phyloP scores from a whole-genome alignment of 2,113 vertebrate species.

The Albula glossodonta region DNA sequence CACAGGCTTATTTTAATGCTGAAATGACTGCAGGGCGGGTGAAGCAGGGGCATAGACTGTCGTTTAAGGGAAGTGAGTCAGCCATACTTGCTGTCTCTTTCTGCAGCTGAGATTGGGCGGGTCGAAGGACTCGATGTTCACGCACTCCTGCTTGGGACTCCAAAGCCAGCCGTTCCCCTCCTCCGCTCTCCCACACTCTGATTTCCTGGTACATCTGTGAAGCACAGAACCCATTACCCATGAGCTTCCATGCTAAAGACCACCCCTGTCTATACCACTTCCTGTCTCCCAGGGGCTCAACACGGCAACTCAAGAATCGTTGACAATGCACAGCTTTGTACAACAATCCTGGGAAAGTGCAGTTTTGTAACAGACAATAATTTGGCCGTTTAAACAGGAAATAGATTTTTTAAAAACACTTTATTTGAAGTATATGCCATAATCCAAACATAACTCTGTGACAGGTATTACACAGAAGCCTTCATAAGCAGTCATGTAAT shows the following conservation, averaged over 20 bases:
- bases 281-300: background rate
- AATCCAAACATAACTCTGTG: no score
- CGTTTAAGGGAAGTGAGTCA: background rate
- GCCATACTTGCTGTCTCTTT: constrained; percentile 64
- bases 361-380: background rate
- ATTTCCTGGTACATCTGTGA: constrained; percentile 81
- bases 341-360: background rate
- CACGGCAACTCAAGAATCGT: background rate
- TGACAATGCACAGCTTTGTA: background rate
- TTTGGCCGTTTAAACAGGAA: background rate
- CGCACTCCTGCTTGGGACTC: constrained; percentile 80
- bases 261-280: background rate
- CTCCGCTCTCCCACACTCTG: constrained; percentile 77
- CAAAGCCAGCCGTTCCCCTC: constrained; percentile 87
- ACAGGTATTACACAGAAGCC: no score
- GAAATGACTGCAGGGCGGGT: background rate
- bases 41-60: background rate
- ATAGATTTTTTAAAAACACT: no score
- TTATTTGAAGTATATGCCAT: no score
- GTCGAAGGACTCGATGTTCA: constrained; percentile 75
- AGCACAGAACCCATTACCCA: background rate
- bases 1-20: background rate
- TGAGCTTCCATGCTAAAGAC: background rate
- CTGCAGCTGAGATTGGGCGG: constrained; percentile 87
- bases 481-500: no score